These are phyloP conservation scores for Protobothrops flavoviridis DNA, from an alignment of 2,113 vertebrate genomes.

Conservation along the genomic window DNA sequence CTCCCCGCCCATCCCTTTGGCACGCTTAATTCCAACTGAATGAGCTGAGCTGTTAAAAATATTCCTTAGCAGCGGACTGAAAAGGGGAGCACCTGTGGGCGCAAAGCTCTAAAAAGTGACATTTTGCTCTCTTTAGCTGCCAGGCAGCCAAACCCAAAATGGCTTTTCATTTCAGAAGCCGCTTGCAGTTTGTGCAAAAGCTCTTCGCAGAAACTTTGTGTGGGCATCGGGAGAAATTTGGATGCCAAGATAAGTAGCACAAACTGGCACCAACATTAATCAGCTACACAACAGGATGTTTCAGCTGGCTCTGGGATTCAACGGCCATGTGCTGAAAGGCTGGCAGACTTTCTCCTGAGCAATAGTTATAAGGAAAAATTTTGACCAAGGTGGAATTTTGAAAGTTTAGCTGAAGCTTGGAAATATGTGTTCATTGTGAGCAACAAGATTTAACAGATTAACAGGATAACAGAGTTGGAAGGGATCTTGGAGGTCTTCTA, in stretches of 20 bases:
- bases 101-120: background rate
- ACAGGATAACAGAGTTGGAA: too few species aligned
- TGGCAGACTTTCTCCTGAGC: background rate
- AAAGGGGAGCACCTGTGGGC: background rate
- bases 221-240: background rate
- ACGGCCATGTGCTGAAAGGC: background rate
- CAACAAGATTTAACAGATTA: background rate
- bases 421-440: background rate
- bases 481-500: too few species aligned
- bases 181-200: background rate
- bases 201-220: background rate
- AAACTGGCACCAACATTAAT: background rate
- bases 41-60: background rate
- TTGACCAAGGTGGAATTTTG: background rate
- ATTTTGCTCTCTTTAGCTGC: background rate
- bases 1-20: background rate
- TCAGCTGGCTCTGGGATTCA: background rate
- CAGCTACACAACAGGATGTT: background rate
- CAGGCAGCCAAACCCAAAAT: background rate
- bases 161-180: background rate
- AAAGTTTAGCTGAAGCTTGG: background rate
- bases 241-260: background rate
- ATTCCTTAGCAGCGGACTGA: background rate
- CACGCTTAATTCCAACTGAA: background rate
- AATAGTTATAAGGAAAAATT: background rate